Conservation (phyloP, 2,888 invertebrate species). For the Hyles lineata region DNA sequence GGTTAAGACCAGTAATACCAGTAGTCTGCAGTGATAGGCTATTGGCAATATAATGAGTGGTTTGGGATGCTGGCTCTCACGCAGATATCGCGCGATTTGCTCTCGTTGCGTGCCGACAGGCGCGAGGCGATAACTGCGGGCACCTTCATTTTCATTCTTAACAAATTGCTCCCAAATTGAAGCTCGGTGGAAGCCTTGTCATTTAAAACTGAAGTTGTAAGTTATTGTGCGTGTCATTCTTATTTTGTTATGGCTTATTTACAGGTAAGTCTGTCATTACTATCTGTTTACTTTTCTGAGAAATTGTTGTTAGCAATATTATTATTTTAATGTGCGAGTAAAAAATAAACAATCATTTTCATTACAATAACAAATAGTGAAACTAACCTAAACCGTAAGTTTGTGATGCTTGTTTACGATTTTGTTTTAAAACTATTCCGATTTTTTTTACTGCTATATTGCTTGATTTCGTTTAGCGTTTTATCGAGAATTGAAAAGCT, state of each 20-base stretch:
- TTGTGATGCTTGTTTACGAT: too few species aligned
- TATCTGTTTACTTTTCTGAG: neutral
- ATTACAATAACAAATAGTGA: too few species aligned
- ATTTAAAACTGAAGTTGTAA: neutral
- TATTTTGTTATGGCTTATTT: constrained; percentile 25
- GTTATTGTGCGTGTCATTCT: constrained; percentile 3
- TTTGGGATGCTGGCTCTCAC: constrained; percentile 59
- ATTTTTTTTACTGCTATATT: too few species aligned
- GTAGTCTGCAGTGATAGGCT: constrained; percentile 68
- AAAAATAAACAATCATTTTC: too few species aligned
- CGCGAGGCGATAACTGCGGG: constrained; percentile 50
- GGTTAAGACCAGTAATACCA: constrained; percentile 69
- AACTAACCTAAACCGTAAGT: too few species aligned
- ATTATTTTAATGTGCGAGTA: neutral
- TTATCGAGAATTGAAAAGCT: too few species aligned
- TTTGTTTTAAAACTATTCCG: too few species aligned
- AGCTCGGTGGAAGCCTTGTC: neutral
- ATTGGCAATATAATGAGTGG: constrained; percentile 73
- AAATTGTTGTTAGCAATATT: neutral
- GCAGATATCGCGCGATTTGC: constrained; percentile 46
- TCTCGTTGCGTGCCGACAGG: constrained; percentile 52
- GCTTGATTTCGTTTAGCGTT: too few species aligned
- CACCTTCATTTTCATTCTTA: constrained; percentile 40
- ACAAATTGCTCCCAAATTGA: constrained; percentile 36
- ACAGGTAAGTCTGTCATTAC: neutral